These are phyloP conservation scores for Syngnathus typhle DNA, from an alignment of 2,113 vertebrate species.

Conservation along the genomic window DNA sequence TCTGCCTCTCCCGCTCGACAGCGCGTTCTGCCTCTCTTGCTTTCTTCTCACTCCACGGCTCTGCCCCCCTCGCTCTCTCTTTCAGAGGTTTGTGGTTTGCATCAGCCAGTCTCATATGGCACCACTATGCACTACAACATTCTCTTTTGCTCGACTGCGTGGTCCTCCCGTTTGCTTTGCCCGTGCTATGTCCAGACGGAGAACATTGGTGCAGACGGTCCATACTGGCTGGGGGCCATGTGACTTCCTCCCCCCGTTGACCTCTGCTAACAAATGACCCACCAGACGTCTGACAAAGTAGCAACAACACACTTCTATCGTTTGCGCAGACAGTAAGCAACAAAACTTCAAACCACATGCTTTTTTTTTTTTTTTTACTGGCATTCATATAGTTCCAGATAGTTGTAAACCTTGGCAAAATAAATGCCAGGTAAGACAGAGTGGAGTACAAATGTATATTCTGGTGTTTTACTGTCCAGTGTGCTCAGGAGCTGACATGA, in stretches of 20 bases:
- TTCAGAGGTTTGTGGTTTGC: constrained; percentile 47
- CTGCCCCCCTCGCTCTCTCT: constrained; percentile 29
- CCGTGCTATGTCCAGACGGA: constrained; percentile 37
- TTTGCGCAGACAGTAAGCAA: neutral
- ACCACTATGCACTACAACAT: constrained; percentile 42
- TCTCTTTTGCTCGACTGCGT: constrained; percentile 8
- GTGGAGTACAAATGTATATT: neutral
- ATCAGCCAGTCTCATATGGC: constrained; percentile 57
- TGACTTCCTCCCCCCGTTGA: constrained; percentile 41
- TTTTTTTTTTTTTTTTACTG: constrained; percentile 5
- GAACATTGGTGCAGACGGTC: constrained; percentile 62
- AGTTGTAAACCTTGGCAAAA: constrained; percentile 2
- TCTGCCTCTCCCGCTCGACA: constrained; percentile 62
- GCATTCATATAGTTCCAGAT: constrained; percentile 9
- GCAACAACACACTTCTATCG: constrained; percentile 11
- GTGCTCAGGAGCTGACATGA: neutral
- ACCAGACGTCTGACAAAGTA: constrained; percentile 17
- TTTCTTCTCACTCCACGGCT: constrained; percentile 44
- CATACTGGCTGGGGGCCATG: constrained; percentile 46
- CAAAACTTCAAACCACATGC: constrained; percentile 3
- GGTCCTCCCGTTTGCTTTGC: constrained; percentile 16
- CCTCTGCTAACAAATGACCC: constrained; percentile 22
- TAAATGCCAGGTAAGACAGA: constrained; percentile 2
- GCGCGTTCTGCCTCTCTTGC: constrained; percentile 38
- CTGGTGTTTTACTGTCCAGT: neutral